Conservation (phyloP, 2,797 vertebrate species). For the Sebastes itinus region DNA sequence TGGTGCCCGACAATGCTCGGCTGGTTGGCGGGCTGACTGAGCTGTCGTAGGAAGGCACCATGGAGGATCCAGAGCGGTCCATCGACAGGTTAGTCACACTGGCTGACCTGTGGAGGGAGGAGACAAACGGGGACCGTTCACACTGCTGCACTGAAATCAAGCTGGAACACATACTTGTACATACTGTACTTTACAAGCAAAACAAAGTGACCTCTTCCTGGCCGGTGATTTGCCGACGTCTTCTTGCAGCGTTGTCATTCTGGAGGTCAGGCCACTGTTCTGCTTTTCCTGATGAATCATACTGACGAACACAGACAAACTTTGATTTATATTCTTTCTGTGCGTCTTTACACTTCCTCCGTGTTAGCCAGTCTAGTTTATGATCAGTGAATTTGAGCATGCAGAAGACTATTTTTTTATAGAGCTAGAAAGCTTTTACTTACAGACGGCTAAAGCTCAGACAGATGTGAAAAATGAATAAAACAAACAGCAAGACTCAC, state of each 20-base stretch:
- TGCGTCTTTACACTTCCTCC: neutral
- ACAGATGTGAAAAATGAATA: constrained; percentile 49
- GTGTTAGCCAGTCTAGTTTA: neutral
- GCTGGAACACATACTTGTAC: neutral
- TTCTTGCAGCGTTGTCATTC: constrained; percentile 91
- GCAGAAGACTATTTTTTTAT: constrained; percentile 2
- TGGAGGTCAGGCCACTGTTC: constrained; percentile 84
- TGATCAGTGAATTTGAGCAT: constrained; percentile 33
- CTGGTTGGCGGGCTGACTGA: constrained; percentile 94
- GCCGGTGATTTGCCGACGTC: constrained; percentile 94
- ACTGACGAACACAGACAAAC: constrained; percentile 59
- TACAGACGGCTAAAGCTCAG: constrained; percentile 36
- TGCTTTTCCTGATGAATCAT: constrained; percentile 94
- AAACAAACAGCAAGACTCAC: constrained; percentile 82
- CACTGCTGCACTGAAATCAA: neutral
- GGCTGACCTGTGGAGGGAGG: constrained; percentile 84
- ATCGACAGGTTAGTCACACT: constrained; percentile 95
- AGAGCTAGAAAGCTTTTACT: constrained; percentile 28
- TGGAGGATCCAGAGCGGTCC: constrained; percentile 91
- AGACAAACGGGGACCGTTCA: neutral
- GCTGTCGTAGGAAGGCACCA: constrained; percentile 93
- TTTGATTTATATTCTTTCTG: neutral
- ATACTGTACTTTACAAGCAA: no score
- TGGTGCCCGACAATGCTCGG: constrained; percentile 81
- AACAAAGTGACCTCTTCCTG: constrained; percentile 87